Evolutionary conservation across 2,888 invertebrate genomes (phyloP).

Genomic region (Zaprionus bogoriensis): DNA sequence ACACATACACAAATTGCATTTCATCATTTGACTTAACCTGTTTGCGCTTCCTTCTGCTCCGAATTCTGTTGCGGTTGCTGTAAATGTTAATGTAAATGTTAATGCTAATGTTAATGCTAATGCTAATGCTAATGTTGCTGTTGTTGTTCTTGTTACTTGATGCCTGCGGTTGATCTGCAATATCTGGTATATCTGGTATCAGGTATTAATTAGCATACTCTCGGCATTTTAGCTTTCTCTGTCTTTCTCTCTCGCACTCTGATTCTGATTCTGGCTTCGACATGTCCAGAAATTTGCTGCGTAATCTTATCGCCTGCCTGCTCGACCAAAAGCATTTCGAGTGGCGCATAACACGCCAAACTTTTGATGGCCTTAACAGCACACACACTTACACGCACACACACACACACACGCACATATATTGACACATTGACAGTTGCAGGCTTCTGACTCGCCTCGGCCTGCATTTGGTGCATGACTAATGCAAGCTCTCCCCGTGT

Average conservation of each 20-base stretch:
- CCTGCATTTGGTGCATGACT: constrained; percentile 24
- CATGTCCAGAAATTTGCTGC: constrained; percentile 17
- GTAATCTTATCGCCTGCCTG: constrained; percentile 42
- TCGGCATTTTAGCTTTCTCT: not conserved
- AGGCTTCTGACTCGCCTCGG: no score
- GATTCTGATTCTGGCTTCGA: not conserved
- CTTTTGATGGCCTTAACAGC: constrained; percentile 17
- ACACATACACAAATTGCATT: constrained; percentile 41
- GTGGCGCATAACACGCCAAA: constrained; percentile 19
- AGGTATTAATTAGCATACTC: constrained; percentile 10
- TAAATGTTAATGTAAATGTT: not conserved
- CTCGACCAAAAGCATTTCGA: constrained; percentile 21
- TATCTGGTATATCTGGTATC: not conserved
- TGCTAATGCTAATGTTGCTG: not conserved
- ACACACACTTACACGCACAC: not conserved
- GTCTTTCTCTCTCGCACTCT: not conserved
- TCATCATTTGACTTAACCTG: constrained; percentile 33
- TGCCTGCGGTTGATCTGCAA: not conserved
- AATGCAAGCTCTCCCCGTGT: constrained; percentile 4
- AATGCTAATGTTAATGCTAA: no score
- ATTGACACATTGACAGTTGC: no score
- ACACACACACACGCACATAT: not conserved
- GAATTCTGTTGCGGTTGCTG: not conserved
- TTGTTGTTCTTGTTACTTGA: not conserved
- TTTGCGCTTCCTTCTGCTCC: constrained; percentile 8